Base-by-base conservation (phyloP, 2,797 vertebrate genomes). In the Phrynocephalus vlangalii region DNA sequence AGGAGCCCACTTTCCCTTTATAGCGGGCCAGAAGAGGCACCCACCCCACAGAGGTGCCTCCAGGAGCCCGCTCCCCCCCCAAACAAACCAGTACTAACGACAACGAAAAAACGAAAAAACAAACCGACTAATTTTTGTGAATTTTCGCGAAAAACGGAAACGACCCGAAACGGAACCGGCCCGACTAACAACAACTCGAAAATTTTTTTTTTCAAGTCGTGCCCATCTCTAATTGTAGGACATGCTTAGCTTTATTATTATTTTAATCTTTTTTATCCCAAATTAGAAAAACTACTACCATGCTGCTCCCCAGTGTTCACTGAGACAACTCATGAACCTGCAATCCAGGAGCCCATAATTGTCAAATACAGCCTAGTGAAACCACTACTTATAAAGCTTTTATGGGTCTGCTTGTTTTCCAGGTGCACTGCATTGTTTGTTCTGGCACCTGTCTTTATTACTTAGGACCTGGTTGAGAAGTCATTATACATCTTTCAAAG, bases 381-480 rank as follows among this genome's bases (percentile, higher is more conserved):
- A 1, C 2, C 30, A 48, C 18, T 28, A 3, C 48, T 0, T 50
- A 38, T 0, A 44, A 88, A 1, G 1, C 0, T 66, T 56, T 85
- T 66, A 8, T 18, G 5, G 16, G 18, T 0, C 0, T 60, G 24
- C n/a, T 83, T 33, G 1, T 0, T 0, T 0, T 0, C 26, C 3
- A 0, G 30, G 30, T 68, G 78, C 22, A 18, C 38, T 50, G 56
- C 26, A 83, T 90, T 79, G 30, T 60, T 87, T 89, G 72, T 22
- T 84, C 88, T 71, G 38, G 30, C 66, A 86, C n/a, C 82, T 60
- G 0, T 10, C 68, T 87, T 80, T 56, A 67, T 88, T 80, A 81
- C 44, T 52, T 80, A 75, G 60, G 82, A 75, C 82, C 60, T 67
- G 26, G 22, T 2, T 3, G 50, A 66, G 79, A 86, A 85, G 70